Conservation (phyloP, 2,797 vertebrate species). For the Limnodromus scolopaceus region DNA sequence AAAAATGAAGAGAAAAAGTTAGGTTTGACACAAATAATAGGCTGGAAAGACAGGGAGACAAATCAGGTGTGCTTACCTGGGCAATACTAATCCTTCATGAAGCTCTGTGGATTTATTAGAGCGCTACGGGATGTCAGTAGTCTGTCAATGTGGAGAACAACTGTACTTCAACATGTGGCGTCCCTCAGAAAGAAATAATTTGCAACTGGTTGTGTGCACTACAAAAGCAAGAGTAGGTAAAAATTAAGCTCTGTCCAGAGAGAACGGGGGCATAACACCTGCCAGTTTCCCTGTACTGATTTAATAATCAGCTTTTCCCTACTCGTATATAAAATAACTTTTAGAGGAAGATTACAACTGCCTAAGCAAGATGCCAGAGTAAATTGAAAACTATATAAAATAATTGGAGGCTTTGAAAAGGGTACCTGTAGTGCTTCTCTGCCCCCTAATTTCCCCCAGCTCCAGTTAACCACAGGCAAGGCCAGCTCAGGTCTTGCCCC, state of each 20-base stretch:
- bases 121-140: neutral
- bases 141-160: neutral
- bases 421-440: neutral
- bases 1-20: neutral
- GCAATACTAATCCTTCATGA: neutral
- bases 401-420: neutral
- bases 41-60: neutral
- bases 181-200: neutral
- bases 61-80: neutral
- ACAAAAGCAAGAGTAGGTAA: neutral
- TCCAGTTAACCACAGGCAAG: neutral
- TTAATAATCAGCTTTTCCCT: neutral
- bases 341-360: neutral
- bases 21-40: neutral
- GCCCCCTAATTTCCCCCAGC: neutral
- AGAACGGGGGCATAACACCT: neutral
- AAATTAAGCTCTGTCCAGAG: neutral
- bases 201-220: neutral
- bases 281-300: neutral
- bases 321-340: neutral
- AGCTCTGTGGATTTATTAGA: neutral
- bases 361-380: neutral
- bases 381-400: neutral
- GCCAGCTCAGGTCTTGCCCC: neutral
- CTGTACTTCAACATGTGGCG: neutral